Conservation (phyloP, 2,888 invertebrate genomes). For the Nipponacmea schrenckii region DNA sequence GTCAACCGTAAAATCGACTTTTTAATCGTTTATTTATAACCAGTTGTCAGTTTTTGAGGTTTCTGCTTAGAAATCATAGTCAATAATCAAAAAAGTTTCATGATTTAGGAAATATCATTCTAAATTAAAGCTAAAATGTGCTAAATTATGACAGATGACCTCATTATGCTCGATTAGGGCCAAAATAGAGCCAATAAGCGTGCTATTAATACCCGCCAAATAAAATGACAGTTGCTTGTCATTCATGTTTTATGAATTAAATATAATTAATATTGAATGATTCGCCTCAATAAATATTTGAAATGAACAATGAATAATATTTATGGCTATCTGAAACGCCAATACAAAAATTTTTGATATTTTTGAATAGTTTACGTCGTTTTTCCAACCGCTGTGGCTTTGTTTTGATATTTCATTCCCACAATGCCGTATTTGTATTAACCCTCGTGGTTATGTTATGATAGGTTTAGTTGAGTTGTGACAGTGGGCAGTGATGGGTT, state of each 20-base stretch:
- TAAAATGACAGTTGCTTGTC: conserved; percentile 22
- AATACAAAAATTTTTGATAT: too few relatives aligned
- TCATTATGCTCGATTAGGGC: conserved; percentile 37
- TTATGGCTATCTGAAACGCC: too few relatives aligned
- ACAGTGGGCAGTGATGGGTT: background rate
- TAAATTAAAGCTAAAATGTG: background rate
- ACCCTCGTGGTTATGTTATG: conserved; percentile 1
- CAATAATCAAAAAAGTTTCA: background rate
- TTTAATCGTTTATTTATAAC: background rate
- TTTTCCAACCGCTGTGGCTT: too few relatives aligned
- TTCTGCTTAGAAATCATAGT: background rate
- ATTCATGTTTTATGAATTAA: background rate
- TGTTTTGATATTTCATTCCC: too few relatives aligned
- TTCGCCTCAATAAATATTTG: too few relatives aligned
- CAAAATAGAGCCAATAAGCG: conserved; percentile 33
- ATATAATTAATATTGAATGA: background rate
- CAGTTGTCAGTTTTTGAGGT: background rate
- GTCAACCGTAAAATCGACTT: conserved; percentile 10
- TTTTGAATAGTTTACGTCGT: too few relatives aligned
- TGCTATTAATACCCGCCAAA: conserved; percentile 42
- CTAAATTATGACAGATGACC: background rate
- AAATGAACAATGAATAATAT: too few relatives aligned
- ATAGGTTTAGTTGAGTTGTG: background rate
- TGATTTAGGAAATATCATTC: background rate
- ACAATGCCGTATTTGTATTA: background rate